Conservation (phyloP, 1,140 invertebrate genomes). For the Drosophila ambigua region DNA sequence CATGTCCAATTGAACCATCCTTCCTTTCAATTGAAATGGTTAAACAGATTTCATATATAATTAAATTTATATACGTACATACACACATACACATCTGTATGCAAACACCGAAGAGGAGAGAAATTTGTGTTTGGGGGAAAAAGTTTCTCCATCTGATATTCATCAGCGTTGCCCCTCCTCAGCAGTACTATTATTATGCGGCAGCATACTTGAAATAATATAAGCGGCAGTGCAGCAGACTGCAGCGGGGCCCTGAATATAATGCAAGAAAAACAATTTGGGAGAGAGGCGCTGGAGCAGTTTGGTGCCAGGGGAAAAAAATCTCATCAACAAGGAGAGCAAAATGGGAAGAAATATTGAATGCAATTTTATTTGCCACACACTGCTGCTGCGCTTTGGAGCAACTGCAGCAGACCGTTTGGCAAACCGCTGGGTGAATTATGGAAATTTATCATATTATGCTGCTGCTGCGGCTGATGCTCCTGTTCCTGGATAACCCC, state of each 20-base stretch:
- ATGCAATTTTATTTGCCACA: slow-evolving; percentile 79
- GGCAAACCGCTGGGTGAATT: slow-evolving; percentile 46
- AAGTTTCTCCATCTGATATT: too few relatives aligned
- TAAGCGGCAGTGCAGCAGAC: slow-evolving; percentile 34
- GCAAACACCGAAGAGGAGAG: too few relatives aligned
- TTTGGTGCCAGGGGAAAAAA: slow-evolving; percentile 34
- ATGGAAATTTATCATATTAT: slow-evolving; percentile 70
- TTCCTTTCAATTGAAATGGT: too few relatives aligned
- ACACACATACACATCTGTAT: too few relatives aligned
- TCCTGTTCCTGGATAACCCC: slow-evolving; percentile 12
- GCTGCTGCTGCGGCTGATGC: slow-evolving; percentile 14
- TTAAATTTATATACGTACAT: too few relatives aligned
- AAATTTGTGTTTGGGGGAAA: too few relatives aligned
- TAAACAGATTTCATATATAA: too few relatives aligned
- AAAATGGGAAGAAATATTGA: slow-evolving; percentile 71
- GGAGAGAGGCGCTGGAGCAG: slow-evolving; percentile 1
- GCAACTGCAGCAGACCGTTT: slow-evolving; percentile 44
- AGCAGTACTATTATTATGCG: slow-evolving; percentile 52
- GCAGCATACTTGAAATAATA: slow-evolving; percentile 41
- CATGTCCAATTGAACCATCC: too few relatives aligned
- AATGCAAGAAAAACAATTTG: slow-evolving; percentile 65
- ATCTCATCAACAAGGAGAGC: slow-evolving; percentile 66
- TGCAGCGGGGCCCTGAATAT: slow-evolving; percentile 54
- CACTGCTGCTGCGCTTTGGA: slow-evolving; percentile 8
- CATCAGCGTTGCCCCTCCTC: too few relatives aligned